Conservation (phyloP, 2,113 vertebrate species). For the Tamias sibiricus region DNA sequence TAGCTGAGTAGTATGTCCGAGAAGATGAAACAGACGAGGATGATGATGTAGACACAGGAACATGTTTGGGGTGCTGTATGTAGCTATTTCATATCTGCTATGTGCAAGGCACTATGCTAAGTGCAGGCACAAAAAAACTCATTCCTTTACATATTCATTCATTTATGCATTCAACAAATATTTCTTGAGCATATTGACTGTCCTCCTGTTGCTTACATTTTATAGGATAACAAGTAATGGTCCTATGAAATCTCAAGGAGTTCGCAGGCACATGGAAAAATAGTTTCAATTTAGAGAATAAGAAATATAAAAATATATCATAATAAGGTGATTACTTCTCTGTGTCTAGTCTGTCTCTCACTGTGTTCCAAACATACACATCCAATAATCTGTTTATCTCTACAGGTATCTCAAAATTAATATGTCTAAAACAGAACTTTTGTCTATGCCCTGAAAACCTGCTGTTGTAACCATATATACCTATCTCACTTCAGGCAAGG, state of each 20-base stretch:
- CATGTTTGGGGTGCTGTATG: not conserved
- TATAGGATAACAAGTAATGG: conserved; percentile 9
- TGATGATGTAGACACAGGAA: conserved; percentile 8
- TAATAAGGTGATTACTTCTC: conserved; percentile 20
- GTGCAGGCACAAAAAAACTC: not conserved
- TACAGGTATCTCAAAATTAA: conserved; percentile 26
- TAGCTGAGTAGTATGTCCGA: conserved; percentile 9
- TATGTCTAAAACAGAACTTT: conserved; percentile 13
- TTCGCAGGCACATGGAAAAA: conserved; percentile 47
- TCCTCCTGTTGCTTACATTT: not conserved
- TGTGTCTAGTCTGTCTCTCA: conserved; percentile 25
- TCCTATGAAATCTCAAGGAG: not conserved
- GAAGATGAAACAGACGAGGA: conserved; percentile 12
- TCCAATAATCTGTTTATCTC: not conserved
- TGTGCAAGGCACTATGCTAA: conserved; percentile 6
- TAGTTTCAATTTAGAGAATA: conserved; percentile 45
- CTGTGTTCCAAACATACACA: not conserved
- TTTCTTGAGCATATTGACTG: conserved; percentile 35
- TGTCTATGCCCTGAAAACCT: conserved; percentile 1
- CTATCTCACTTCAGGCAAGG: not conserved
- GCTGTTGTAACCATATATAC: not conserved
- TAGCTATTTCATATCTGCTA: not conserved
- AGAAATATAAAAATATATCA: conserved; percentile 48
- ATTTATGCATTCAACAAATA: conserved; percentile 51
- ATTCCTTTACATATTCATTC: conserved; percentile 43